These are phyloP conservation scores for Temnothorax ravouxi DNA, from an alignment of 2,888 invertebrate species.

Conservation along the genomic window DNA sequence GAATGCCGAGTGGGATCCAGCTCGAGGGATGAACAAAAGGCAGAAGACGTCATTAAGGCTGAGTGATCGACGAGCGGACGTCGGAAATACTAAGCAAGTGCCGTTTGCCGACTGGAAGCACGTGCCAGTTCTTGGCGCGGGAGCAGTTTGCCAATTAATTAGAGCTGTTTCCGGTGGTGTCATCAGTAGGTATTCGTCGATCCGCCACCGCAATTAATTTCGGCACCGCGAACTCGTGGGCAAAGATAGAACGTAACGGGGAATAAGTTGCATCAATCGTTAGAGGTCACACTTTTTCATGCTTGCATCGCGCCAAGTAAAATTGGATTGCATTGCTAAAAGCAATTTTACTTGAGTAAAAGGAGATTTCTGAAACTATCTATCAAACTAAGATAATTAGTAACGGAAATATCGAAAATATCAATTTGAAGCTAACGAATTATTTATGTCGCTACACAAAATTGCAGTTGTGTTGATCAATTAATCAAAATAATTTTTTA, in stretches of 20 bases:
- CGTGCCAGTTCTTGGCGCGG: slow-evolving; percentile 49
- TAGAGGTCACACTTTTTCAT: background rate
- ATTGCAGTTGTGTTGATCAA: background rate
- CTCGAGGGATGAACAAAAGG: slow-evolving; percentile 57
- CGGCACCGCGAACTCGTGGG: slow-evolving; percentile 36
- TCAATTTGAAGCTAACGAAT: background rate
- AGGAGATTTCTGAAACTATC: background rate
- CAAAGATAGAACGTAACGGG: background rate
- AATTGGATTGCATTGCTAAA: background rate
- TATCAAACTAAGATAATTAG: background rate
- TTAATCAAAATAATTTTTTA: slow-evolving; percentile 1
- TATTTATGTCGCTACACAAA: background rate
- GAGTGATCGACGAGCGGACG: slow-evolving; percentile 58
- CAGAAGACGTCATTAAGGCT: slow-evolving; percentile 55
- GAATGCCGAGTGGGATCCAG: slow-evolving; percentile 43
- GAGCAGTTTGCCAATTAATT: slow-evolving; percentile 56
- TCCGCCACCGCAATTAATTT: slow-evolving; percentile 52
- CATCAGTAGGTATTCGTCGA: slow-evolving; percentile 50
- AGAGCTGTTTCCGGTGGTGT: slow-evolving; percentile 53
- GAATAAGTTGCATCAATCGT: background rate
- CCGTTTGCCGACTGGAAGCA: slow-evolving; percentile 56
- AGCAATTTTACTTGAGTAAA: background rate
- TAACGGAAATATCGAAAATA: background rate
- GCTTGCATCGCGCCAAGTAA: background rate
- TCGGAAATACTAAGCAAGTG: slow-evolving; percentile 60